A percentile compares a stretch with the other conserved stretches of the same genome.
Evolutionary conservation across 2,888 invertebrate species (phyloP).

Genomic region (Synanthedon vespiformis): DNA sequence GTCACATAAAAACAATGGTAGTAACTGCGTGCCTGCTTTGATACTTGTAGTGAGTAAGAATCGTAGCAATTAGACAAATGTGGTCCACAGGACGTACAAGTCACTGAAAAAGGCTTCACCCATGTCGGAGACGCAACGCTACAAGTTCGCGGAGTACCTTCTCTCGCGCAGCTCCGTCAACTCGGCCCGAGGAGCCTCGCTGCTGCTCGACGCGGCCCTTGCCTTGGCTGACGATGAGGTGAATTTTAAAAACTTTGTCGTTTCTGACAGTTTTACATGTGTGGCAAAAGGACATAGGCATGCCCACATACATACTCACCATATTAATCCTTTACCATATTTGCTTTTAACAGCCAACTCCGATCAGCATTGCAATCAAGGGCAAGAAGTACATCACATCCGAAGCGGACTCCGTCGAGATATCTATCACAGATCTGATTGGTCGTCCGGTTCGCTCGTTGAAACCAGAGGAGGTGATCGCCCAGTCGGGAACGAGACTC

Average conservation of each 20-base stretch:
- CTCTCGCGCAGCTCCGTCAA: slow-evolving; percentile 90
- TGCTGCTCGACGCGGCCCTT: slow-evolving; percentile 82
- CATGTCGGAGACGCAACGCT: slow-evolving; percentile 80
- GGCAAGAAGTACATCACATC: slow-evolving; percentile 83
- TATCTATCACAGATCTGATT: slow-evolving; percentile 80
- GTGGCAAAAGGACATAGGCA: too few relatives aligned
- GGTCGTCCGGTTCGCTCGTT: slow-evolving; percentile 77
- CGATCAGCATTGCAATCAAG: slow-evolving; percentile 84
- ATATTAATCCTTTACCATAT: too few relatives aligned
- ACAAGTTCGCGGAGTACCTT: slow-evolving; percentile 92
- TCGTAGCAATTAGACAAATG: too few relatives aligned
- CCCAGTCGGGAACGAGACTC: slow-evolving; percentile 80
- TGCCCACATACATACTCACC: too few relatives aligned
- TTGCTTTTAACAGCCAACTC: slow-evolving; percentile 71
- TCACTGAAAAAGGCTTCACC: slow-evolving; percentile 58
- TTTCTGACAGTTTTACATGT: too few relatives aligned
- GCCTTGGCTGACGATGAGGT: slow-evolving; percentile 77
- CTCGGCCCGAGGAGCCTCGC: slow-evolving; percentile 83
- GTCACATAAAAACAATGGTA: too few relatives aligned
- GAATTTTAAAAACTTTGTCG: too few relatives aligned
- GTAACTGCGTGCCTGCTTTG: too few relatives aligned
- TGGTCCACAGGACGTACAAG: slow-evolving; percentile 41
- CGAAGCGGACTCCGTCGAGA: slow-evolving; percentile 78
- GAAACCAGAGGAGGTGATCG: slow-evolving; percentile 75
- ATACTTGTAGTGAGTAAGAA: too few relatives aligned